Base-by-base conservation (phyloP, 2,888 invertebrate genomes). In the Zaprionus obscuricornis region DNA sequence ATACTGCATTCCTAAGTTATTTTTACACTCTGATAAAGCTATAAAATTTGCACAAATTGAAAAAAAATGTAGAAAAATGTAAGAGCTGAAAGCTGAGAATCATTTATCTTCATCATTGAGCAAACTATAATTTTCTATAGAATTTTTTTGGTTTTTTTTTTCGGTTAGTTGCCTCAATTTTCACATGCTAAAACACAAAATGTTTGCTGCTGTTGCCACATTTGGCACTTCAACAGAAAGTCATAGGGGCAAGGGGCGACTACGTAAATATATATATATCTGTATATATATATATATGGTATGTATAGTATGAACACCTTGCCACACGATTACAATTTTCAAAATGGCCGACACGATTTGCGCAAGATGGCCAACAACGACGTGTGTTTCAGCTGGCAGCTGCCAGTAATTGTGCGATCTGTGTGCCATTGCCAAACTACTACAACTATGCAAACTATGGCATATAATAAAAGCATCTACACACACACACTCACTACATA, bases 371-470 rank as follows among this genome's bases (percentile, higher is more conserved):
- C 79, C 66, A 85, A 69, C 49, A 74, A 51, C 56, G 57, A 52
- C 22, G 68, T 56, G 63, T 56, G 63, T 64, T 40, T 36, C 40
- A 42, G 67, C 72, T 56, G 64, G 14, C 69, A 71, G 37, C 40
- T 26, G 43, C 45, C 37, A 36, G 40, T 42, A 43, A 54, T 43
- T 5, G 50, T 50, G 49, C 49, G 63, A 62, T 36, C 46, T 65
- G 65, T 58, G 26, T 84, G 84, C 74, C 78, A 84, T 78, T 78
- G 85, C 85, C 85, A 78, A 78, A 85, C 78, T 71, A 71, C 59
- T n/a, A n/a, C n/a, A n/a, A n/a, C n/a, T 57, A 78, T 84, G 85
- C 82, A 60, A 78, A 81, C 77, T 67, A 65, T 62, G 74, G 60
- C 66, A 62, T 58, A 72, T 52, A 58, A 63, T 70, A 68, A 72